Conservation (phyloP, 92 coral and sea anemone genomes). For the Palythoa grandiflora region DNA sequence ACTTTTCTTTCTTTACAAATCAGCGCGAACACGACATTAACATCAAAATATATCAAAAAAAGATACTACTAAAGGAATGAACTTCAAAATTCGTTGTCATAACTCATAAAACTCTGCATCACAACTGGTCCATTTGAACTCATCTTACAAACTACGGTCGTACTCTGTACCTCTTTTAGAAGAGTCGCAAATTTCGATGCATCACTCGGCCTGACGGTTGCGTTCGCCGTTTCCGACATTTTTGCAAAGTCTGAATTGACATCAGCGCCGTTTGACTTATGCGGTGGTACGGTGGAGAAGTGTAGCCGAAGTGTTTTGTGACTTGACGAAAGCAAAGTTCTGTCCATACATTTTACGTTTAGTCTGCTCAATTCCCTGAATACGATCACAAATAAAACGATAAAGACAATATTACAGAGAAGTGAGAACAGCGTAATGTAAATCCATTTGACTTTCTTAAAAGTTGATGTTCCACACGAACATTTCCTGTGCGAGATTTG, state of each 20-base stretch:
- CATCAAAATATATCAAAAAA: conserved; percentile 7
- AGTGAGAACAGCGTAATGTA: conserved; percentile 65
- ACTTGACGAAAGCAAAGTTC: conserved; percentile 31
- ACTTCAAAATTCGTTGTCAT: background rate
- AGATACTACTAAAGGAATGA: conserved; percentile 4
- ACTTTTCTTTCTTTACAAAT: conserved; percentile 17
- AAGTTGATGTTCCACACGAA: conserved; percentile 68
- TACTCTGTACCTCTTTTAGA: conserved; percentile 27
- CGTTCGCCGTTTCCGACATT: background rate
- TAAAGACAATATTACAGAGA: conserved; percentile 83
- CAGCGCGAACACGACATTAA: conserved; percentile 32
- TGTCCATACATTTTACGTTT: conserved; percentile 60
- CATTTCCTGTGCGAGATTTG: conserved; percentile 56
- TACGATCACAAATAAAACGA: conserved; percentile 83
- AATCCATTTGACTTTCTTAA: conserved; percentile 47
- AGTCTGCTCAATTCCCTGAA: conserved; percentile 79
- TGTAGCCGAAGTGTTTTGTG: conserved; percentile 11
- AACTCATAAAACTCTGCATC: conserved; percentile 20
- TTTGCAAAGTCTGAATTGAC: conserved; percentile 27
- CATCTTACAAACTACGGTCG: conserved; percentile 15
- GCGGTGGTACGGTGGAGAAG: conserved; percentile 7
- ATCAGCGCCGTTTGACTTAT: conserved; percentile 16
- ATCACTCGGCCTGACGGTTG: conserved; percentile 17
- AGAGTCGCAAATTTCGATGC: conserved; percentile 1
- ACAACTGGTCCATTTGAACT: conserved; percentile 22